A percentile compares a stretch with the other conserved stretches of the same genome.
Evolutionary conservation across 64 coral and sea anemone species (phyloP).

Genomic region (Dendrophyllia cribrosa): DNA sequence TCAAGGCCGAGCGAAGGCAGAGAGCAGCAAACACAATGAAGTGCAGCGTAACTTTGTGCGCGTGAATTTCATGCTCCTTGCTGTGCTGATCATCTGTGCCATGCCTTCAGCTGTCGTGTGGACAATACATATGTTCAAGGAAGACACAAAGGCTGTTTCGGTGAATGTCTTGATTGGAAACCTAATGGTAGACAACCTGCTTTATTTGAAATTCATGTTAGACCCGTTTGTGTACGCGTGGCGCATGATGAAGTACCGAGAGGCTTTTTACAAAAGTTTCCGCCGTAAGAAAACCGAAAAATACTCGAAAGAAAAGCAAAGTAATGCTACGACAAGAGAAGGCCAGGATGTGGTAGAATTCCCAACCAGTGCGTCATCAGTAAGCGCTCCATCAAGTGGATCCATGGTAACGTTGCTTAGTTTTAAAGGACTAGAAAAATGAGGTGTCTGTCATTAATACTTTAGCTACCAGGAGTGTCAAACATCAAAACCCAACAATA

Average conservation of each 20-base stretch:
- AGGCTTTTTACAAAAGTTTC: neutral
- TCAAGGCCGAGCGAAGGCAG: neutral
- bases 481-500: no score
- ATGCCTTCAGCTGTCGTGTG: conserved; percentile 7
- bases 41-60: conserved; percentile 10
- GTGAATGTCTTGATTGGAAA: neutral
- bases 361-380: no score
- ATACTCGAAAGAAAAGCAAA: neutral
- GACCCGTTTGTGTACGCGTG: conserved; percentile 62
- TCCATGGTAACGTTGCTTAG: neutral
- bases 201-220: conserved; percentile 41
- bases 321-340: neutral
- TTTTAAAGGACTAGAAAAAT: neutral
- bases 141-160: neutral
- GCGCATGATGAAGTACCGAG: conserved; percentile 52
- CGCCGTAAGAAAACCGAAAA: neutral
- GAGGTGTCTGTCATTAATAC: neutral
- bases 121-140: neutral
- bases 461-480: no score
- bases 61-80: conserved; percentile 29
- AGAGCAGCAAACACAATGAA: neutral
- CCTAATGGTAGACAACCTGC: conserved; percentile 29
- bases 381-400: neutral
- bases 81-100: conserved; percentile 1
- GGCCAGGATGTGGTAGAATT: no score